Evolutionary conservation across 1,140 invertebrate genomes (phyloP), one percentile per base, ranked within the genome.

Genomic region (Brachionus rubens): DNA sequence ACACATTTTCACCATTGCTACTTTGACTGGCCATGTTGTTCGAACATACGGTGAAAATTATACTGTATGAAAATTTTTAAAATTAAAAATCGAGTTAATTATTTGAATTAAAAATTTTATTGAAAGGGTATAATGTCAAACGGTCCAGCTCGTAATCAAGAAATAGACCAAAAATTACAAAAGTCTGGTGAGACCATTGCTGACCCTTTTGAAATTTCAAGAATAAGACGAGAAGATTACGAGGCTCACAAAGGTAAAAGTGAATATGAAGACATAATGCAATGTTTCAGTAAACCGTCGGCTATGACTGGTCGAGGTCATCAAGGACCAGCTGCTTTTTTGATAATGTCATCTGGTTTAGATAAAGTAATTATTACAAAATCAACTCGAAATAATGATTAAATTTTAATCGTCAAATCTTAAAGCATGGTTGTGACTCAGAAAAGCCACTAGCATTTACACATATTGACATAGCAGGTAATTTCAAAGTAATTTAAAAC

Each of bases 1-100:
- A 0, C 91, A 96, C 85, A 85, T 98, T 21, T 92, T 94, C 79
- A 98, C 95, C 0, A 89, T 98, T 80, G 95, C 96, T 14, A 98
- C 96, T 1, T 84, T 98, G 48, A 98, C 95, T 19, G 92, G 92
- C 0, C 93, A 96, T 82, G 92, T 92, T 14, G 86, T 86, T 56
- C 82, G 90, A 1, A 89, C 91, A 7, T 90, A 90, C 56, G 94
- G 94, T 19, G 81, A 82, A n/a, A 89, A 89, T 75, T 93, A 93
- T 82, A 88, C 90, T 16, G 68, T 72, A 72, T 7, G 3, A 10
- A 6, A 9, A 28, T 12, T 14, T n/a, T n/a, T 70, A 26, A 62
- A 14, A n/a, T 47, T n/a, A 10, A 48, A 33, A 19, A 30, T 2
- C 16, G 1, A 10, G n/a, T 19, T 26, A 36, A 16, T 36, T 19